phyloP scores from a whole-genome alignment of 2,888 invertebrate species.

The Marasmarcha lunaedactyla region DNA sequence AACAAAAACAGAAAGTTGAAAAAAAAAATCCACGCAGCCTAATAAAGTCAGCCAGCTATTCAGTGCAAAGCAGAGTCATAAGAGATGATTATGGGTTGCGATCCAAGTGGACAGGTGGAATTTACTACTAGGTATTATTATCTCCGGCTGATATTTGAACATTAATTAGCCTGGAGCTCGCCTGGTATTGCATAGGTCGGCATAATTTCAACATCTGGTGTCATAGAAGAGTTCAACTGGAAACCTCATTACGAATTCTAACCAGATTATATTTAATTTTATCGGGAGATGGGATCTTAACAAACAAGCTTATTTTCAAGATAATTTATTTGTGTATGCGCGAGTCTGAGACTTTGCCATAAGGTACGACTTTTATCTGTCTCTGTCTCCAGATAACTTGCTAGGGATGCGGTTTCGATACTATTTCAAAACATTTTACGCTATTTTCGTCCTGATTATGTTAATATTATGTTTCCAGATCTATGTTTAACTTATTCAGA shows the following conservation, averaged over 20 bases:
- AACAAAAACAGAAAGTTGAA: too few species aligned
- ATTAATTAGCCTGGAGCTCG: too few species aligned
- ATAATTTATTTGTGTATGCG: slow-evolving; percentile 31
- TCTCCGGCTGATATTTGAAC: neutral
- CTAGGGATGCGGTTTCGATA: slow-evolving; percentile 16
- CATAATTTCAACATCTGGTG: neutral
- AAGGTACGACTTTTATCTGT: slow-evolving; percentile 33
- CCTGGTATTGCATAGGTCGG: too few species aligned
- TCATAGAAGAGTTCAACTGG: slow-evolving; percentile 3
- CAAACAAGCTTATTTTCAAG: slow-evolving; percentile 44
- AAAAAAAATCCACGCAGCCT: too few species aligned
- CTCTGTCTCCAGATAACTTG: slow-evolving; percentile 2
- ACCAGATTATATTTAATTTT: slow-evolving; percentile 34
- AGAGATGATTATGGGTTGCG: neutral
- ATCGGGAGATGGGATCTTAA: slow-evolving; percentile 29
- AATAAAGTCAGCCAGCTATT: too few species aligned
- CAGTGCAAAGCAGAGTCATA: too few species aligned
- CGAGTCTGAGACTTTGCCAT: slow-evolving; percentile 18
- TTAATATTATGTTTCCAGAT: too few species aligned
- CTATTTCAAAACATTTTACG: too few species aligned
- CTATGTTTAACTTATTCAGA: too few species aligned
- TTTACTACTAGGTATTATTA: neutral
- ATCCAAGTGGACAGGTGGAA: neutral
- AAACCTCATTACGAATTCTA: slow-evolving; percentile 22
- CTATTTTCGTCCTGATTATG: too few species aligned